phyloP scores from a whole-genome alignment of 1,140 invertebrate species.

The Apis cerana region DNA sequence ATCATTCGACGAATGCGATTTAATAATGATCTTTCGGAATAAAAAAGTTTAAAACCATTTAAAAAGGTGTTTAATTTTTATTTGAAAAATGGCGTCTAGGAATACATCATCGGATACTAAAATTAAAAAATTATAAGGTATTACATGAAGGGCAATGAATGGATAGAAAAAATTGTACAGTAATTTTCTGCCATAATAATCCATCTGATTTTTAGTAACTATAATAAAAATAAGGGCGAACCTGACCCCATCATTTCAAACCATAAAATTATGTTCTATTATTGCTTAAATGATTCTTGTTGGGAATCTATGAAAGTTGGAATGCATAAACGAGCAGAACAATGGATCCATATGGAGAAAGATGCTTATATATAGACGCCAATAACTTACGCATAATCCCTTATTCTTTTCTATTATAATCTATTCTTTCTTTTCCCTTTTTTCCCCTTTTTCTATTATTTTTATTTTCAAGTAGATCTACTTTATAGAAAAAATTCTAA shows the following conservation, averaged over 20 bases:
- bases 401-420: neutral
- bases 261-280: slow-evolving; percentile 24
- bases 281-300: slow-evolving; percentile 14
- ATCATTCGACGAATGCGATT: neutral
- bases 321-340: slow-evolving; percentile 13
- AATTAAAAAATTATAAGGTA: slow-evolving; percentile 36
- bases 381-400: slow-evolving; percentile 14
- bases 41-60: neutral
- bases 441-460: neutral
- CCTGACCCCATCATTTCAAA: slow-evolving; percentile 17
- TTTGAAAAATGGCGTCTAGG: neutral
- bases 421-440: neutral
- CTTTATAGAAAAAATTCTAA: neutral
- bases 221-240: neutral
- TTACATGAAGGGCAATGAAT: neutral
- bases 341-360: neutral
- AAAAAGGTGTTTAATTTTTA: neutral
- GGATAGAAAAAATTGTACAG: slow-evolving; percentile 10
- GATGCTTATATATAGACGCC: slow-evolving; percentile 35
- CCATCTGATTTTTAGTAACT: neutral
- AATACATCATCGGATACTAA: slow-evolving; percentile 13
- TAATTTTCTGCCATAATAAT: slow-evolving; percentile 1
- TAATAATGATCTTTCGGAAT: neutral
- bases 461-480: neutral
- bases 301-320: slow-evolving; percentile 34